Base-by-base conservation (phyloP, 2,113 vertebrate genomes). In the Abramis brama region DNA sequence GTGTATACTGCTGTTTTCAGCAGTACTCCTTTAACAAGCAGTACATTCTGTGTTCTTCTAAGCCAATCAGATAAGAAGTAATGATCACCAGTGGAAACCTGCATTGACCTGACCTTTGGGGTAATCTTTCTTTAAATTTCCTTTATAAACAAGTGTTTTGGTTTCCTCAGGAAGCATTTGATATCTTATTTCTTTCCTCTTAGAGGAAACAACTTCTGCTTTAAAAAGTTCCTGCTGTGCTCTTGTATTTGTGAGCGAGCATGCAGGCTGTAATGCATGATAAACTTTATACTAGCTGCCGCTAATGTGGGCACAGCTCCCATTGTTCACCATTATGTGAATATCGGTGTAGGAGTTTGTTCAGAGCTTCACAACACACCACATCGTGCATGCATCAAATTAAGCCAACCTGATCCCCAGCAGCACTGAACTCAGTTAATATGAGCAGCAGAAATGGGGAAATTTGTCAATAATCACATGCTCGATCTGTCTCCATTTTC, bases 401-500 rank as follows among this genome's bases (percentile, higher is more conserved):
- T 47, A 79, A 77, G 75, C 52, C 27, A 47, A 66, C 80, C 47
- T 70, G 76, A 66, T 57, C 66, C 60, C 33, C 64, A 10, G 27
- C 45, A 81, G 57, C 79, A 15, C 60, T 27, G 75, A 57, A 79
- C 74, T 57, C 71, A 19, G 39, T 81, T 88, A 74, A 50, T 84
- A 74, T 50, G 76, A 77, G 73, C 60, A 36, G 27, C 55, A 79
- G 50, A 68, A 77, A 87, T 73, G 39, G 39, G 76, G 60, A 62
- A 78, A 86, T 80, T 83, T 60, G 62, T 89, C 52, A 57, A 85
- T 73, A 60, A 62, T 82, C 87, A 79, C 27, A n/a, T 36, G 27
- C 74, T 71, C 74, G n/a, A 85, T 88, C 85, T 57, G 30, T 89
- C 87, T 78, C 83, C 85, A 79, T 85, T 88, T 82, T 74, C 79